A percentile compares a stretch with the other conserved stretches of the same genome.
These are phyloP conservation scores for Carapus acus DNA, from an alignment of 2,797 vertebrate species.

Conservation along the genomic window DNA sequence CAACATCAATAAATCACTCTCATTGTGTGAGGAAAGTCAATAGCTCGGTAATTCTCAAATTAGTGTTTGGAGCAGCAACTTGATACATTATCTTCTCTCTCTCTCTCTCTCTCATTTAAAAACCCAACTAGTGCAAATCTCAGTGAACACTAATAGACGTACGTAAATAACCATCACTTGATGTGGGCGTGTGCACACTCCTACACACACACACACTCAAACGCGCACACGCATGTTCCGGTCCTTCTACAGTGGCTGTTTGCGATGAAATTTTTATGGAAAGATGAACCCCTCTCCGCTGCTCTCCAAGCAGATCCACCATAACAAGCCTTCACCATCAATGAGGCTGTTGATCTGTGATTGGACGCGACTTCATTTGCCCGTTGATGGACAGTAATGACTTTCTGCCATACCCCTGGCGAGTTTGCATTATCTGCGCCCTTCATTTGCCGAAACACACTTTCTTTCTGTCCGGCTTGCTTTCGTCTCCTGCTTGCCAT, in stretches of 20 bases:
- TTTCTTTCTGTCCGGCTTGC: not conserved
- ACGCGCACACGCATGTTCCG: too few relatives aligned
- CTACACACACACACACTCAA: too few relatives aligned
- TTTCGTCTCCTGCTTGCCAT: conserved; percentile 18
- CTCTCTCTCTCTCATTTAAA: too few relatives aligned
- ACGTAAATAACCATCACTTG: conserved; percentile 17
- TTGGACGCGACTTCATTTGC: conserved; percentile 54
- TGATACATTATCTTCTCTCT: too few relatives aligned
- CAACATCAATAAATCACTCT: too few relatives aligned
- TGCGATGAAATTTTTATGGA: conserved; percentile 63
- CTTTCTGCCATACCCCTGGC: conserved; percentile 44
- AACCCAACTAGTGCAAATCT: too few relatives aligned
- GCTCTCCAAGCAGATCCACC: conserved; percentile 49
- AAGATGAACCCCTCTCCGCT: conserved; percentile 38
- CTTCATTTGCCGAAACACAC: conserved; percentile 31
- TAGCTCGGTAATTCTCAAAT: too few relatives aligned
- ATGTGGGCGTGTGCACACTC: conserved; percentile 6
- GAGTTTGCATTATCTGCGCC: conserved; percentile 32
- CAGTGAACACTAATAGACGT: conserved; percentile 8
- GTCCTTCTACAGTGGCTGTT: conserved; percentile 14
- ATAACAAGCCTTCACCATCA: conserved; percentile 54
- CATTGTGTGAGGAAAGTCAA: too few relatives aligned
- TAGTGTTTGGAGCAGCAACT: too few relatives aligned
- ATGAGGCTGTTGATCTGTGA: conserved; percentile 53
- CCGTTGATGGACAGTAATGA: conserved; percentile 59